Base-by-base conservation (phyloP, 1,140 invertebrate species). In the Cardiocondyla obscurior region DNA sequence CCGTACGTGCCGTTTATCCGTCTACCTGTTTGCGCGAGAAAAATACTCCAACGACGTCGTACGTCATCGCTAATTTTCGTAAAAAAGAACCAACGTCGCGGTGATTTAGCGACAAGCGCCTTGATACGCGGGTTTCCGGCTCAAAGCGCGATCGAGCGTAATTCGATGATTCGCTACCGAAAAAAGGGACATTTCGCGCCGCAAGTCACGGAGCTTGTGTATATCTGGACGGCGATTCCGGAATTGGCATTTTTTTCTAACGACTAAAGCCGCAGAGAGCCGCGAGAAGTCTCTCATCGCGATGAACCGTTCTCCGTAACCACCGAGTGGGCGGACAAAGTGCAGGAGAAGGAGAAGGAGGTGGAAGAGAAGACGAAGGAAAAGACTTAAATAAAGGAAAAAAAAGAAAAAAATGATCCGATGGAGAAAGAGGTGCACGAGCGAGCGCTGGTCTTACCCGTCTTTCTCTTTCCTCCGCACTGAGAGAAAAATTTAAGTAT, bases 251-350 rank as follows among this genome's bases (percentile, higher is more conserved):
- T 42, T 42, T 53, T 67, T 74, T n/a, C n/a, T 8, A 22, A 7
- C 28, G n/a, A 4, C 7, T 1, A 42, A 62, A 76, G 22, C 46
- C 69, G 55, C 44, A 49, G 57, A 82, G 12, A 62, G 57, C 19
- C 12, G 58, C 16, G 33, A 58, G 67, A 49, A 70, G 30, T 25
- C 19, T 25, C 19, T 25, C 30, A 7, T 46, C 60, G 33, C 51
- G 70, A 62, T 65, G 36, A 67, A 67, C 22, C 79, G 42, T 81
- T 77, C 70, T 19, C 49, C 28, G 64, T 22, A 28, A 70, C 46
- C 65, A 53, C 5, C 33, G 33, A 79, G 33, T 69, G 46, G 25
- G 46, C n/a, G 46, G 33, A 65, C 33, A 39, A 77, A 53, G 46
- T 22, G 62, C 55, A 53, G 46, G 62, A 79, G 3, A 46, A 60